Evolutionary conservation across 1,140 invertebrate genomes (phyloP).

Genomic region (Adelges cooleyi): DNA sequence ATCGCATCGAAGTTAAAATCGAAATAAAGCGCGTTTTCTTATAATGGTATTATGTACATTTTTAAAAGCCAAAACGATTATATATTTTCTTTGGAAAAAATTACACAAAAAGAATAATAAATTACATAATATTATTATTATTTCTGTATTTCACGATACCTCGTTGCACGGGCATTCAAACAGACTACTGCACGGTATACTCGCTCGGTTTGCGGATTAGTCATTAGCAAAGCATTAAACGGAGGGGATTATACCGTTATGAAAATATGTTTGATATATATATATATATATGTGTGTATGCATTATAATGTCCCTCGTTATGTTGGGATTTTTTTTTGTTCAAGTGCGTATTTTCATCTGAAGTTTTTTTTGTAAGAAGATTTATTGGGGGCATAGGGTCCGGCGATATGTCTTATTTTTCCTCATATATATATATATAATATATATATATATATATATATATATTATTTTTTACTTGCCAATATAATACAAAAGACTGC

Average conservation of each 20-base stretch:
- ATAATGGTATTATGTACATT: no score
- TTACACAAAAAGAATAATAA: no score
- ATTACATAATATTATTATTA: no score
- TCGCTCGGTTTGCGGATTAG: conserved; percentile 10
- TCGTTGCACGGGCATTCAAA: no score
- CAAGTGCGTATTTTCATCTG: not conserved
- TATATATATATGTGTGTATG: not conserved
- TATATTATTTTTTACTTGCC: conserved; percentile 4
- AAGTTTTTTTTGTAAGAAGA: conserved; percentile 10
- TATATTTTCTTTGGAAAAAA: no score
- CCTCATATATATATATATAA: no score
- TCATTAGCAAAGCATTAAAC: conserved; percentile 19
- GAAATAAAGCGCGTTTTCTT: no score
- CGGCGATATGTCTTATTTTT: conserved; percentile 6
- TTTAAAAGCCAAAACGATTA: no score
- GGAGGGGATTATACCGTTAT: not conserved
- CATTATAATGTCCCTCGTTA: conserved; percentile 3
- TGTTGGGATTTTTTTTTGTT: conserved; percentile 2
- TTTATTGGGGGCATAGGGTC: conserved; percentile 4
- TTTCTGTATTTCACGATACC: no score
- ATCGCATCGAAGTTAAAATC: no score
- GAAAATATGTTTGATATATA: not conserved
- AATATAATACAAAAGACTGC: not conserved
- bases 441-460: no score
- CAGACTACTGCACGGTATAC: no score